A percentile compares a stretch with the other conserved stretches of the same genome.
phyloP scores from a whole-genome alignment of 1,140 invertebrate species.

The Hormaphis cornu region DNA sequence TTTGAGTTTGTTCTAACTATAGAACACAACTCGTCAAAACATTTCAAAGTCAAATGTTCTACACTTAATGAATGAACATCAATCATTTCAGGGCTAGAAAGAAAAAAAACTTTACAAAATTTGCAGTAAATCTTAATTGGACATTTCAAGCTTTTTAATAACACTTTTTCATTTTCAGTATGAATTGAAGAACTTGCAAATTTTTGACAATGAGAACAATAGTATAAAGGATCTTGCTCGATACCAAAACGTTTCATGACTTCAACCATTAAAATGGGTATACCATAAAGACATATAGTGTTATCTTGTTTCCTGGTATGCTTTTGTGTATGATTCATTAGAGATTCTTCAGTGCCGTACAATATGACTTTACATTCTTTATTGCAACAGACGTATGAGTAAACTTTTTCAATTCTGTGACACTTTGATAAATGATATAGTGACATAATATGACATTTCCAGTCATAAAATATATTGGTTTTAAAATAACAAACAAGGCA shows the following conservation, averaged over 20 bases:
- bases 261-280: neutral
- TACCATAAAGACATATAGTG: too few species aligned
- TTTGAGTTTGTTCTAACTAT: neutral
- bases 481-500: neutral
- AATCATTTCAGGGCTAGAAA: neutral
- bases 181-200: neutral
- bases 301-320: neutral
- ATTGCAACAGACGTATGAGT: neutral
- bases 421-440: neutral
- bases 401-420: neutral
- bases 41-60: neutral
- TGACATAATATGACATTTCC: conserved; percentile 11
- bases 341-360: neutral
- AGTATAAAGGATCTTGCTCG: neutral
- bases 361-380: neutral
- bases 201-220: neutral
- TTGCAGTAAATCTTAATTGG: neutral
- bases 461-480: neutral
- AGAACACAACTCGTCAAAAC: neutral
- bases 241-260: neutral
- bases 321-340: neutral
- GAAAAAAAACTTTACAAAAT: neutral
- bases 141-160: neutral
- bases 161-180: neutral
- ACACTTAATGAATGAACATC: conserved; percentile 3